Base-by-base conservation (phyloP, 1,140 invertebrate genomes). In the Steinernema feltiae region DNA sequence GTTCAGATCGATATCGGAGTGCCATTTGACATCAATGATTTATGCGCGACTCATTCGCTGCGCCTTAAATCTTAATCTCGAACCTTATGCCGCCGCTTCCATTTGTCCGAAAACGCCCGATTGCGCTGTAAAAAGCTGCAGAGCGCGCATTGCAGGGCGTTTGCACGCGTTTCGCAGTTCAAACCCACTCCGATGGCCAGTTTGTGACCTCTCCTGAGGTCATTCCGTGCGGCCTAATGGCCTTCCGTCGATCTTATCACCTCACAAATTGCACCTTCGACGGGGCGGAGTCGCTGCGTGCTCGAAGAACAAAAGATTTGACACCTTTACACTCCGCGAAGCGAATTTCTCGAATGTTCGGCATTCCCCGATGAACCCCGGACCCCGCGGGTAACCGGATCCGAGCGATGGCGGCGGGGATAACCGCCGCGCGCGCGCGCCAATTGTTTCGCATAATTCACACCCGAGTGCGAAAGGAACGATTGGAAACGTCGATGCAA, bases 11-110 rank as follows among this genome's bases (percentile, higher is more conserved):
- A 41, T 41, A 41, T 41, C 7, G 53, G 7, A 63, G 53, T 17
- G 53, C 53, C 53, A 63, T 63, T 63, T 21, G 53, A 63, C 53
- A 63, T 63, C 53, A 63, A 63, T 63, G 53, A 63, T 63, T 63
- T 63, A 63, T 63, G 53, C 24, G 53, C 2, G 15, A 27, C 7
- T 27, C 53, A 27, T 15, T 63, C 12, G 24, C 15, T 7, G 15
- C 12, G 2, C 53, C 24, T 63, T 63, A 63, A 63, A 63, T 63
- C 53, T 63, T 63, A 63, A 63, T 63, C 53, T 15, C 7, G 15
- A 63, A 63, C 53, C 53, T 63, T 63, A 63, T 63, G 53, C 12
- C 24, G n/a, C n/a, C n/a, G n/a, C 53, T 18, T 41, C 35, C 35
- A 41, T 41, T 41, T 7, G 7, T 7, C 35, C 35, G 18, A 41